Base-by-base conservation (phyloP, 1,140 invertebrate species). In the Brachionus calyciflorus region DNA sequence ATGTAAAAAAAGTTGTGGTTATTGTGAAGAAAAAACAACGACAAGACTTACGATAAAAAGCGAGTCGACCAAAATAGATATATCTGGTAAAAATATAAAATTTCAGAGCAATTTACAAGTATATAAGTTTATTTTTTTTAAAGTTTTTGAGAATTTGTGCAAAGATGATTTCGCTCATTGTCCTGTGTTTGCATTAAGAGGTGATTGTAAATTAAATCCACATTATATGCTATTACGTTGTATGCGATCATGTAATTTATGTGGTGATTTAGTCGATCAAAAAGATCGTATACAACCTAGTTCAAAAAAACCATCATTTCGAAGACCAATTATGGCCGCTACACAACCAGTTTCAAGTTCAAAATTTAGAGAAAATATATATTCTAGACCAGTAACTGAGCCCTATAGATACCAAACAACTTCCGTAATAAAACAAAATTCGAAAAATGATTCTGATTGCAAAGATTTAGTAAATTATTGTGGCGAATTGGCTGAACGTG, bases 151-250 rank as follows among this genome's bases (percentile, higher is more conserved):
- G 21, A 65, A 65, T 55, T 55, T 44, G 1, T 76, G 70, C 9
- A 53, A 53, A 55, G 70, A 76, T 44, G 40, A 76, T 19, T 44
- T 17, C 24, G 24, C 30, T 14, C 40, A 60, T 19, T 77, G 76
- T 65, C 55, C 37, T 12, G 26, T 51, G 9, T 63, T 55, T 14
- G 53, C 76, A 46, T 26, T 46, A 46, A 46, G 40, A 41, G 76
- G 76, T 10, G 76, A 77, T 28, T 77, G 76, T 48, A 60, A 60
- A 46, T 28, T 21, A 5, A 77, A 77, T 19, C 76, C 76, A 1
- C 30, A 46, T 63, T 60, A 77, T 28, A 77, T 77, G 76, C 55
- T 63, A 10, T 21, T 37, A 46, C n/a, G 33, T 2, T 77, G 76
- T 33, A 77, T 30, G 44, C 30, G 46, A 63, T 60, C 53, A 10